Evolutionary conservation across 2,113 vertebrate species (phyloP), one percentile per base, ranked within the genome.

Genomic region (Monopterus albus): DNA sequence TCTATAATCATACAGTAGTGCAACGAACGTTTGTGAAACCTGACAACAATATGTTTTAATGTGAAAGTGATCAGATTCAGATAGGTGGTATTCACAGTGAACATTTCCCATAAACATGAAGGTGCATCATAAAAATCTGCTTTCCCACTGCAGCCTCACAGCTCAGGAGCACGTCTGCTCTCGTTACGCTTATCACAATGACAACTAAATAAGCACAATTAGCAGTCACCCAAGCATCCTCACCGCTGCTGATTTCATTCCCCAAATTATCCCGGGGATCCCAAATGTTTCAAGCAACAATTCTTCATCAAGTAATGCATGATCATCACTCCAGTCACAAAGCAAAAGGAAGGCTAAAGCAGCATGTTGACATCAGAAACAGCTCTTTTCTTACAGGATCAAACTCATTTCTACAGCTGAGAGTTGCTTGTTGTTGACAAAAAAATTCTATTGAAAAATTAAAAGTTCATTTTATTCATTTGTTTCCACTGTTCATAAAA

Each of bases 191-290:
- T 72, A 72, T 89, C 84, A 87, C 82, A 79, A 76, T 92, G 91
- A 92, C 90, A 86, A 79, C 92, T 91, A 92, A 88, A 93, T 93
- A 91, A 91, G 72, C 71, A 68, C 85, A 88, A 91, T 89, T 91
- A 89, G 87, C 89, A 81, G 87, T 84, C 83, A 85, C 62, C 76
- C 82, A 73, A 81, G 77, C 82, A 72, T 68, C 55, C 69, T 76
- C 75, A 10, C 67, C 11, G 63, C 86, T 60, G 82, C 61, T 36
- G 62, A 79, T 79, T 79, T 73, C 68, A 75, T 63, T 79, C 72
- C 79, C 83, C 53, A 65, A 87, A 82, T 72, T 42, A 81, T 85
- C 64, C 31, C 8, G 7, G 65, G 60, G 64, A 68, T 69, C 50
- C 33, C 50, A 28, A 63, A 70, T 42, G 52, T 64, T 66, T 61